Evolutionary conservation across 2,113 vertebrate species (phyloP), one percentile per base, ranked within the genome.

Genomic region (Urocolius indicus): DNA sequence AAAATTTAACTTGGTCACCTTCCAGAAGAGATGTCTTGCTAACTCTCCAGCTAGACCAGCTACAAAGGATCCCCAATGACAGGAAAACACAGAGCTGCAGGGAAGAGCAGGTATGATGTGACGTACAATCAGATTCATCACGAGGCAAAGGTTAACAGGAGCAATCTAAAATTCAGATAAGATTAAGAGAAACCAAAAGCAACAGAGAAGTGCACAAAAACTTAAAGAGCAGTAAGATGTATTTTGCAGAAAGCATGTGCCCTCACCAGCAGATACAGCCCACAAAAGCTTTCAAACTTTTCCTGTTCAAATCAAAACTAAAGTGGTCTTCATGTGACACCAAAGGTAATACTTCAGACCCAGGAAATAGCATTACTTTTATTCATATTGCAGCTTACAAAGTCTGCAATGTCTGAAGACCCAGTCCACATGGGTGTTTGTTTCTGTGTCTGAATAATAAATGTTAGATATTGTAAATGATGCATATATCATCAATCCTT

Each of bases 201-300:
- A 86, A 19, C 13, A 34, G 63, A 66, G 38, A 89, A 66, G 3
- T 24, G 48, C 43, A 76, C 19, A 67, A 57, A 77, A 85, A 20
- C 8, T 3, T 16, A 1, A 0, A 1, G 51, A 52, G 18, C 13
- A 9, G 63, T 12, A 34, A 6, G 0, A 9, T 2, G 10, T 32
- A 34, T 29, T 73, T 75, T 73, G 15, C 19, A 65, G 38, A 41
- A 21, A 45, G 34, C 41, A 76, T 26, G 13, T n/a, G 23, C 6
- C 48, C 22, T 71, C 57, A 43, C 18, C 46, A n/a, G 45, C 27
- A 69, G 54, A 49, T 24, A 66, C 20, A 66, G 41, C 23, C 38
- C 66, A 18, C 22, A 74, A 51, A 66, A 95, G 54, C 34, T 57
- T 32, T 19, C 4, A 36, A 75, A 45, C 16, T 61, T 75, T 63